Evolutionary conservation across 2,888 invertebrate genomes (phyloP).

Genomic region (Sturmia bella): DNA sequence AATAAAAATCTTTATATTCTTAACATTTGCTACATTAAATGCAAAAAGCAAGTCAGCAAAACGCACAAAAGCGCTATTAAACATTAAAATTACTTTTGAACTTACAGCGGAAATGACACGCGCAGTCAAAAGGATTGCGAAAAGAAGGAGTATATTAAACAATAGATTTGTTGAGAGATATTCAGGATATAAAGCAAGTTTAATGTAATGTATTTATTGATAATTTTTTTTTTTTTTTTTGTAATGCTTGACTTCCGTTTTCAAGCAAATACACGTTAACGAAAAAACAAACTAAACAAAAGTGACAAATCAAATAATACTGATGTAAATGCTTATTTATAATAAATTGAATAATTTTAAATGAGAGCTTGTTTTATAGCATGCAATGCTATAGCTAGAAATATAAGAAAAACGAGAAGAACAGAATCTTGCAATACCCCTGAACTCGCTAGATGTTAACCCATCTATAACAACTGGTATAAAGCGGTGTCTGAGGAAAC

Average conservation of each 20-base stretch:
- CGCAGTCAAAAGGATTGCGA: slow-evolving; percentile 29
- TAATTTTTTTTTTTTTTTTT: slow-evolving; percentile 27
- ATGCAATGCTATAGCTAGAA: too few species aligned
- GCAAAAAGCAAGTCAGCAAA: not conserved
- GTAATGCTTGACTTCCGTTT: slow-evolving; percentile 53
- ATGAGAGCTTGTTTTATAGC: too few species aligned
- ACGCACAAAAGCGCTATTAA: slow-evolving; percentile 21
- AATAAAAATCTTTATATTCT: not conserved
- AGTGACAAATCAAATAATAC: too few species aligned
- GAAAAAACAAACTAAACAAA: not conserved
- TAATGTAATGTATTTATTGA: slow-evolving; percentile 52
- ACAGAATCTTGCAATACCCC: too few species aligned
- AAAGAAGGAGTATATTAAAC: slow-evolving; percentile 13
- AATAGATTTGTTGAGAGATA: not conserved
- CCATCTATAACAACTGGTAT: too few species aligned
- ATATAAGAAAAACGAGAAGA: too few species aligned
- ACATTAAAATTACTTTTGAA: slow-evolving; percentile 53
- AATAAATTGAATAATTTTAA: too few species aligned
- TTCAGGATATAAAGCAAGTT: slow-evolving; percentile 55
- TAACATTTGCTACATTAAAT: not conserved
- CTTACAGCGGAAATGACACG: slow-evolving; percentile 48
- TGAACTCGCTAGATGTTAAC: too few species aligned
- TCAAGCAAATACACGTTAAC: slow-evolving; percentile 7
- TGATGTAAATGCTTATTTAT: too few species aligned
- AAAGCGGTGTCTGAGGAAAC: too few species aligned